Evolutionary conservation across 2,888 invertebrate genomes (phyloP), one percentile per base, ranked within the genome.

Genomic region (Chloromyia formosa): DNA sequence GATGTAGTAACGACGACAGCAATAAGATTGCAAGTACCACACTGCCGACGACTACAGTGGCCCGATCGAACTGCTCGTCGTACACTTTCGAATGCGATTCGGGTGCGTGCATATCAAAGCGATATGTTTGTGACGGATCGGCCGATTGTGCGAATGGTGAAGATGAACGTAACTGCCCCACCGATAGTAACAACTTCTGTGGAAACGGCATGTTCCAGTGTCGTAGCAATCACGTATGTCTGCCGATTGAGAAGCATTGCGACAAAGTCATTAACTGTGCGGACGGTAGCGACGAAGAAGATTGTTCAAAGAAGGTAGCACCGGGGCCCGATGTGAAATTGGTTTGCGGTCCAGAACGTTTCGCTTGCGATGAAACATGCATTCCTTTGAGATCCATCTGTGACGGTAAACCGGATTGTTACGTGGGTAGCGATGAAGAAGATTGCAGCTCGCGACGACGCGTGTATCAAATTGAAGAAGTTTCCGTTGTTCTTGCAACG

Each of bases 381-480:
- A 82, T 91, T 23, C 88, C 91, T 0, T 81, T 89, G 18, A 85
- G 86, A 0, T 85, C 87, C 68, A 85, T 89, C 42, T 95, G 94
- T 82, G 90, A 95, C 82, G 89, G 89, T 0, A 87, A 87, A 10
- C 85, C 86, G 49, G 91, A 94, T 80, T 95, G 95, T 81, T 87
- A 88, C 77, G 94, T 94, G 81, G 90, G 89, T 10, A 89, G 88
- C 60, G 95, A 95, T 81, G 95, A 95, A 82, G 81, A 81, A 1
- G 88, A 92, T 82, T 93, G 93, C 78, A 86, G 87, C 35, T 81
- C 85, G 0, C 14, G 72, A 12, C 75, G 77, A 60, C 82, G 86
- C 78, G 85, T 86, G 4, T 86, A 86, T 78, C 87, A 88, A 88
- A 88, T 90, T 12, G 83, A 89, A 1, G 88, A 89, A 66, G 88